Base-by-base conservation (phyloP, 1,140 invertebrate genomes). In the Zaprionus davidi region DNA sequence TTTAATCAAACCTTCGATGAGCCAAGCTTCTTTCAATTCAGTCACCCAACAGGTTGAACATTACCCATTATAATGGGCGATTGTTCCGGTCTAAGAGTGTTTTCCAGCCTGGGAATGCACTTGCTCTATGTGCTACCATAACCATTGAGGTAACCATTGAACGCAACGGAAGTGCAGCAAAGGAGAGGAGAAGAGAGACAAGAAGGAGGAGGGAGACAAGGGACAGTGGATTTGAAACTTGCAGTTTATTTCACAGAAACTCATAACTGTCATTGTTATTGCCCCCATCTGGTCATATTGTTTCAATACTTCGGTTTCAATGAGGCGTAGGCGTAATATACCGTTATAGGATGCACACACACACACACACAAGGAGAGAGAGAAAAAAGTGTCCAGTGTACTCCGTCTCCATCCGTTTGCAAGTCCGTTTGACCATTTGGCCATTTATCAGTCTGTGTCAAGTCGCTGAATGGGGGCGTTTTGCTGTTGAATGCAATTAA, bases 381-480 rank as follows among this genome's bases (percentile, higher is more conserved):
- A 17, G 20, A 26, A 68, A 70, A 58, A 11, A 11, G 31, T 34
- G 31, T 34, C 9, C 9, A 34, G 20, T 13, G 41, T 63, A 51
- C 55, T 51, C 36, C 12, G 31, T 70, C 24, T 60, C 71, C 63
- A 69, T 76, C 24, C 11, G 34, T 62, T 75, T 53, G 22, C 53
- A 28, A 31, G 57, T 68, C 36, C 41, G 60, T 58, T 68, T 63
- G 51, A 49, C 83, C 41, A 60, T 58, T 68, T 63, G 44, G 41
- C 83, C 83, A 85, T 85, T 85, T 85, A 79, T 85, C 83, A 82
- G 83, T 46, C 82, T 68, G 57, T 85, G 83, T 62, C 79, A 65
- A 85, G 83, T 76, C 62, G 76, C 78, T 87, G 83, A 82, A 79
- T 79, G 83, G 59, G 76, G 51, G 71, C 76, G 66, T 78, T 83